Evolutionary conservation across 2,113 vertebrate genomes (phyloP).

Genomic region (Anarhynchus alexandrinus): DNA sequence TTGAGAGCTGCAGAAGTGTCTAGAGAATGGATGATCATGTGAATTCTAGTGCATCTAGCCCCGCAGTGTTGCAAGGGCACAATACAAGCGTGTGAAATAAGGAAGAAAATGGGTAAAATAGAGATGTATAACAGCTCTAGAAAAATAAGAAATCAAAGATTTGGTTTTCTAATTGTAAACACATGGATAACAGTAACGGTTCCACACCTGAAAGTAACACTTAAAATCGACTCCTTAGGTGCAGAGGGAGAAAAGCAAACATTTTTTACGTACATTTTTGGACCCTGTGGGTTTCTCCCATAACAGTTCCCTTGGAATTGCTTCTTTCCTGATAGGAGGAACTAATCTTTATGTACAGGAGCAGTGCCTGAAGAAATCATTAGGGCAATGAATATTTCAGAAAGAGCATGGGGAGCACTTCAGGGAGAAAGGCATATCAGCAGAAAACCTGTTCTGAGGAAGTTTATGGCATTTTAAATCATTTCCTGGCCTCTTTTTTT

Average conservation of each 20-base stretch:
- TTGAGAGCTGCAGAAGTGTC: background rate
- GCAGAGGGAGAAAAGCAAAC: background rate
- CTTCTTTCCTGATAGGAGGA: conserved; percentile 26
- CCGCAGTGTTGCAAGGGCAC: background rate
- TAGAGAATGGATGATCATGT: background rate
- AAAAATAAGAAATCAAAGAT: background rate
- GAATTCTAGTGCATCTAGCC: background rate
- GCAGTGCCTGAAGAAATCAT: conserved; percentile 64
- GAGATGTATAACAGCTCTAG: background rate
- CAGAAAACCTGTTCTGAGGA: conserved; percentile 53
- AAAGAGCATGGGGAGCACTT: conserved; percentile 49
- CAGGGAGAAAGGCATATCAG: conserved; percentile 51
- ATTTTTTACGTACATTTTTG: background rate
- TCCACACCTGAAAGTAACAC: background rate
- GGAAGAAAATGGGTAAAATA: background rate
- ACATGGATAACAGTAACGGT: background rate
- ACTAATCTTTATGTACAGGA: conserved; percentile 64
- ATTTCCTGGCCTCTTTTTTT: conserved; percentile 49
- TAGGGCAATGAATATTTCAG: conserved; percentile 67
- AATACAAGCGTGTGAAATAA: background rate
- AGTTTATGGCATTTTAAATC: conserved; percentile 64
- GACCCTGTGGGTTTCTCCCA: background rate
- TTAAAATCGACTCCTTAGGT: background rate
- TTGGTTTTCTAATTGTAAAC: background rate
- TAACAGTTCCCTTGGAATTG: conserved; percentile 20